Percentiles rank a stretch among this genome's conserved stretches.
These are phyloP conservation scores for Cynopterus sphinx DNA, from an alignment of 2,797 vertebrate species.

Conservation along the genomic window DNA sequence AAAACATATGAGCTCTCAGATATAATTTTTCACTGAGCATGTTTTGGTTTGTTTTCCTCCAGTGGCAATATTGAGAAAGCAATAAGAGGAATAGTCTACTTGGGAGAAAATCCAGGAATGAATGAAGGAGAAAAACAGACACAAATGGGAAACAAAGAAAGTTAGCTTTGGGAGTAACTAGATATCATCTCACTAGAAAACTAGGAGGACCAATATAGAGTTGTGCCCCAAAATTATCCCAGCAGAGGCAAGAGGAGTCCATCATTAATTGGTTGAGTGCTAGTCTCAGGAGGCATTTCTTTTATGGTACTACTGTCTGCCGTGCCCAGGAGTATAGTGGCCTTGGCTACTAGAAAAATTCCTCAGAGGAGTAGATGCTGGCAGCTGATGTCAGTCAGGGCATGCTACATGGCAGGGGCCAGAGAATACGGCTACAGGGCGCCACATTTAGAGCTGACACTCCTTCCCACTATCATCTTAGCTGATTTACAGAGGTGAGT, in stretches of 20 bases:
- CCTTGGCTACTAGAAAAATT: background rate
- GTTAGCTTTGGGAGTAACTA: background rate
- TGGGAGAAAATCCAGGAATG: background rate
- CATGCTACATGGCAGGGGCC: background rate
- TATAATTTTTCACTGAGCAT: background rate
- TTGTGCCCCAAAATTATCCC: background rate
- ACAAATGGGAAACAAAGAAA: background rate
- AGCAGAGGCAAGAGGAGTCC: background rate
- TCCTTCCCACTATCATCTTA: background rate
- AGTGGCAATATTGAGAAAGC: background rate
- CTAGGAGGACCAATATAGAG: background rate
- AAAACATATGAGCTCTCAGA: background rate
- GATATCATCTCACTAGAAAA: background rate
- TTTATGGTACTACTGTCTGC: background rate
- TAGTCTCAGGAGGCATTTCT: background rate
- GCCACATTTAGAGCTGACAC: background rate
- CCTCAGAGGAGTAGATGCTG: background rate
- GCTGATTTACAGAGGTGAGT: background rate
- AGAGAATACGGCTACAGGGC: background rate
- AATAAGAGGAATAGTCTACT: background rate
- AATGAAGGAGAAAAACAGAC: background rate
- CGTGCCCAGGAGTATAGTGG: background rate
- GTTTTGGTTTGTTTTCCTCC: background rate
- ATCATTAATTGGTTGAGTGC: too few species aligned
- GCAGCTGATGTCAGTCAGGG: background rate